These are phyloP conservation scores for Myoxocephalus aenaeus DNA, from an alignment of 2,797 vertebrate species.

Conservation along the genomic window DNA sequence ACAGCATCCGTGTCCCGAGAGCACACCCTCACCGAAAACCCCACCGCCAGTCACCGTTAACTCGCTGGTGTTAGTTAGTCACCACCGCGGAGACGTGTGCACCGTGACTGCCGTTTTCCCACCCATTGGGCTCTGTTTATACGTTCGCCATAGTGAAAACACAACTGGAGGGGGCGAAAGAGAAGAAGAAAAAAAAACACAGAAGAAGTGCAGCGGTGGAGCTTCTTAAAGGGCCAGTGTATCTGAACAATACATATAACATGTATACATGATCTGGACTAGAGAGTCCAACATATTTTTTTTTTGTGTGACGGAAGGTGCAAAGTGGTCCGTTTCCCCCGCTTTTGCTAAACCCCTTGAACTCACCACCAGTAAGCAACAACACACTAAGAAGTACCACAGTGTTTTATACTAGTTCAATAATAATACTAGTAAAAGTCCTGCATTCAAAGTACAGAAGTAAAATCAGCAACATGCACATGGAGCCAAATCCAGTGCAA, in stretches of 20 bases:
- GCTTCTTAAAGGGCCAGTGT: constrained; percentile 83
- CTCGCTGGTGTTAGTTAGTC: constrained; percentile 12
- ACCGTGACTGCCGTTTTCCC: constrained; percentile 22
- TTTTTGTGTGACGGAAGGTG: neutral
- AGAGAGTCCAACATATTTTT: neutral
- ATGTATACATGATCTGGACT: neutral
- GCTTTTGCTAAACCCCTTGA: neutral
- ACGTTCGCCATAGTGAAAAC: constrained; percentile 78
- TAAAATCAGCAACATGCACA: neutral
- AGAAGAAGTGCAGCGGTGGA: constrained; percentile 36
- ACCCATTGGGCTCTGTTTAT: constrained; percentile 54
- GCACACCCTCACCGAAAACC: constrained; percentile 16
- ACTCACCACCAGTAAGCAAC: constrained; percentile 18
- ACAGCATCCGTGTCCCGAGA: constrained; percentile 47
- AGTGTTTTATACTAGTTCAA: neutral
- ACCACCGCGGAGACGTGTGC: constrained; percentile 44
- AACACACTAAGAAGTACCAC: neutral
- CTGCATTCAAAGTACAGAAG: neutral
- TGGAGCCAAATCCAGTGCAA: no score
- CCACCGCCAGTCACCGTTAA: neutral
- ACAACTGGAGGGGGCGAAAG: constrained; percentile 8
- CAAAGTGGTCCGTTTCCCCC: neutral
- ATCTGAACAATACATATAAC: neutral
- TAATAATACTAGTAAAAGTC: no score
- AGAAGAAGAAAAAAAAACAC: neutral